These are phyloP conservation scores for Alcis repandata DNA, from an alignment of 2,888 invertebrate species.

Conservation along the genomic window DNA sequence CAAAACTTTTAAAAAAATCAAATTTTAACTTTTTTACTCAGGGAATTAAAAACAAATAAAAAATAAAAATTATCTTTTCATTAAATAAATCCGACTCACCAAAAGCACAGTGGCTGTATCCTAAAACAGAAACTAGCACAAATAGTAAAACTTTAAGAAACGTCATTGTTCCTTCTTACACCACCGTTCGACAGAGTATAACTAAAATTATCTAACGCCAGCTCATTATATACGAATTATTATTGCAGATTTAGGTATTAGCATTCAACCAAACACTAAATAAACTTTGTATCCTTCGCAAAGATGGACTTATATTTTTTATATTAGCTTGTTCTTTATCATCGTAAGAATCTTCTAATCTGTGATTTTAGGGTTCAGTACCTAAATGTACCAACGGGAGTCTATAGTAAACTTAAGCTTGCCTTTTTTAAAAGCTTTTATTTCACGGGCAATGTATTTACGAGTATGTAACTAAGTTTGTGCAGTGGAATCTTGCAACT, in stretches of 20 bases:
- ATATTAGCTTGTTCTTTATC: background rate
- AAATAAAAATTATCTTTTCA: too few species aligned
- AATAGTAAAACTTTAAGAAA: slow-evolving; percentile 7
- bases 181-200: slow-evolving; percentile 5
- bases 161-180: slow-evolving; percentile 21
- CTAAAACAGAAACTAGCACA: slow-evolving; percentile 12
- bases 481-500: too few species aligned
- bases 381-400: too few species aligned
- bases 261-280: slow-evolving; percentile 7
- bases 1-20: too few species aligned
- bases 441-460: too few species aligned
- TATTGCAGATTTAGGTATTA: slow-evolving; percentile 11
- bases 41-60: too few species aligned
- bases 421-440: too few species aligned
- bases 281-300: background rate
- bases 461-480: too few species aligned
- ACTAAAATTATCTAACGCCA: slow-evolving; percentile 5
- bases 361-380: background rate
- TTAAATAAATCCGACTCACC: too few species aligned
- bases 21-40: too few species aligned
- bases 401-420: too few species aligned
- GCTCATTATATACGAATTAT: slow-evolving; percentile 29
- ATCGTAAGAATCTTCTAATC: background rate
- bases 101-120: slow-evolving; percentile 15
- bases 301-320: slow-evolving; percentile 2